phyloP scores from a whole-genome alignment of 2,888 invertebrate species.

The Pseudococcus jackbeardsleyi region DNA sequence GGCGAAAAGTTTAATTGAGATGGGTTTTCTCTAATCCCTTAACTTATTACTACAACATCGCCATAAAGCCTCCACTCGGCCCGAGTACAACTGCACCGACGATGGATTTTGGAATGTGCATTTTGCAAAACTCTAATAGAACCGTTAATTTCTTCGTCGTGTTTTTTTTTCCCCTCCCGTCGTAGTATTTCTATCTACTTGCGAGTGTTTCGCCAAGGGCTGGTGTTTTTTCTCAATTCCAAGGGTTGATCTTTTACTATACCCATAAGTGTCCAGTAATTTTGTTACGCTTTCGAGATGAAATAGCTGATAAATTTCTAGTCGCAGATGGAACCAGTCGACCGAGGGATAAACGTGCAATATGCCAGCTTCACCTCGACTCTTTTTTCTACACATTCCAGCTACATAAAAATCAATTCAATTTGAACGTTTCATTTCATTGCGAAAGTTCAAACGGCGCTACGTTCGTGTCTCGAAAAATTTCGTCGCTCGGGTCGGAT shows the following conservation, averaged over 20 bases:
- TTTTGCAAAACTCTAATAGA: constrained; percentile 34
- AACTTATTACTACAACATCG: constrained; percentile 54
- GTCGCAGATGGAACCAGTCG: constrained; percentile 52
- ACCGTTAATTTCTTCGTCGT: constrained; percentile 3
- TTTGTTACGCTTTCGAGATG: constrained; percentile 28
- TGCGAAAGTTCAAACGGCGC: not conserved
- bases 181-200: not conserved
- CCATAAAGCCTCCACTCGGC: constrained; percentile 26
- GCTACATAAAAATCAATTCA: not conserved
- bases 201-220: not conserved
- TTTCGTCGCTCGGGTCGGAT: not conserved
- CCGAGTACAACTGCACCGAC: not conserved
- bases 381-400: not conserved
- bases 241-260: not conserved
- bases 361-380: not conserved
- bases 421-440: not conserved
- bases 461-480: not conserved
- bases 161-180: not conserved
- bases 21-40: constrained; percentile 64
- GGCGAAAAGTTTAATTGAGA: constrained; percentile 61
- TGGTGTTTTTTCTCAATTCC: not conserved
- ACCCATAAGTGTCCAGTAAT: not conserved
- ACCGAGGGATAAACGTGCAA: constrained; percentile 14
- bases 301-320: constrained; percentile 37
- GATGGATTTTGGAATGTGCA: constrained; percentile 8